Evolutionary conservation across 2,113 vertebrate genomes (phyloP).

Genomic region (Pluvianellus socialis): DNA sequence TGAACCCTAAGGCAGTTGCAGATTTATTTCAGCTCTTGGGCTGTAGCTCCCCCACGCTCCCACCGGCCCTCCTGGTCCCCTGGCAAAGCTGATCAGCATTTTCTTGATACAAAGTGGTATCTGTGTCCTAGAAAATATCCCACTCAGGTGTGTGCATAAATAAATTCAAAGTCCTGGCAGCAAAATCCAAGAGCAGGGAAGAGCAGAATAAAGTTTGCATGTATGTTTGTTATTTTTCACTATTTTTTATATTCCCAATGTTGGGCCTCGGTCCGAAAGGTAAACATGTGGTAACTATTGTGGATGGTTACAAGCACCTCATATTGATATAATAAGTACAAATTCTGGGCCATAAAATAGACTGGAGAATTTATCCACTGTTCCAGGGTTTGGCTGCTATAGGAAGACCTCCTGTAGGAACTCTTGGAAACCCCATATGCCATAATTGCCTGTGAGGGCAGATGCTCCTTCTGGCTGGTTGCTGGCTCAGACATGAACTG

Average conservation of each 20-base stretch:
- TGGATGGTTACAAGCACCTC: neutral
- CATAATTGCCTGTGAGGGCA: neutral
- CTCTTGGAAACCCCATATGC: neutral
- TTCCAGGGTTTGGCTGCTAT: neutral
- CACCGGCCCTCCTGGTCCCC: accelerated
- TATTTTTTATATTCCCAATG: neutral
- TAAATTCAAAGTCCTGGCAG: neutral
- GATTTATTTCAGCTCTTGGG: neutral
- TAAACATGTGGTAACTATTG: neutral
- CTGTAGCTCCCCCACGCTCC: neutral
- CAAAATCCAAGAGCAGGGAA: neutral
- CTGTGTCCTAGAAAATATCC: neutral
- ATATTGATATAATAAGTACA: neutral
- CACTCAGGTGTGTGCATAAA: neutral
- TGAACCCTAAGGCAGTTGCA: neutral
- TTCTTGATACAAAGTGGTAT: neutral
- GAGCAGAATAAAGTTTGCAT: neutral
- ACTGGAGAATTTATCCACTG: neutral
- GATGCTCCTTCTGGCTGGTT: neutral
- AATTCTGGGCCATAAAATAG: neutral
- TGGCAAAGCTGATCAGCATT: neutral
- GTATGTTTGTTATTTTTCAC: accelerated
- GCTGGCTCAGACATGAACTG: neutral
- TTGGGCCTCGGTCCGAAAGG: neutral
- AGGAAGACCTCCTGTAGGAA: neutral